phyloP scores from a whole-genome alignment of 2,888 invertebrate genomes.

The Galerucella nymphaeae region DNA sequence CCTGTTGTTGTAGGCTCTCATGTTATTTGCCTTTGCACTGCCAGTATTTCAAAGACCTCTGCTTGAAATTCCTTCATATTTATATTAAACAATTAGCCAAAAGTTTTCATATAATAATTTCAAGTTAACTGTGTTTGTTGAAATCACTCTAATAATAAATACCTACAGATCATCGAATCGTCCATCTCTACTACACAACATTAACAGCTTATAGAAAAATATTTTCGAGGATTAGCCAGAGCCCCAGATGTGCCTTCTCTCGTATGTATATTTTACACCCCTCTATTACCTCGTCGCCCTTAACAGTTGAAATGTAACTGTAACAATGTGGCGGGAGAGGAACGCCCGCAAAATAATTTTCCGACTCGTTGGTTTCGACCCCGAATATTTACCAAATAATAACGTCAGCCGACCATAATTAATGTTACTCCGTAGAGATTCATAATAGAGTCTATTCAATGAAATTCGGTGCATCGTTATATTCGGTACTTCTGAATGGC shows the following conservation, averaged over 20 bases:
- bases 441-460: constrained; percentile 40
- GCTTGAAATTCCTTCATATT: too few species aligned
- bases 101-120: too few species aligned
- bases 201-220: constrained; percentile 34
- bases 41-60: too few species aligned
- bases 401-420: constrained; percentile 61
- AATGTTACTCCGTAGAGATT: constrained; percentile 52
- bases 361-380: constrained; percentile 57
- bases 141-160: neutral
- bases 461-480: constrained; percentile 1
- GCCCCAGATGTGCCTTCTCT: constrained; percentile 46
- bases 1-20: too few species aligned
- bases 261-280: constrained; percentile 29
- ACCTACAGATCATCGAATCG: neutral
- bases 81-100: too few species aligned
- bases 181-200: neutral
- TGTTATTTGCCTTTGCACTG: too few species aligned
- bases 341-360: constrained; percentile 65
- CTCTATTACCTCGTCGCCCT: constrained; percentile 20
- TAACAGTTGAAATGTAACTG: constrained; percentile 43
- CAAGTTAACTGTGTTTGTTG: too few species aligned
- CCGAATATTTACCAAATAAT: constrained; percentile 62
- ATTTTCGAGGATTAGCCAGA: constrained; percentile 44
- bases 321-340: constrained; percentile 60
- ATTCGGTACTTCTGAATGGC: neutral